phyloP scores from a whole-genome alignment of 2,888 invertebrate species.

The Lacanobia oleracea region DNA sequence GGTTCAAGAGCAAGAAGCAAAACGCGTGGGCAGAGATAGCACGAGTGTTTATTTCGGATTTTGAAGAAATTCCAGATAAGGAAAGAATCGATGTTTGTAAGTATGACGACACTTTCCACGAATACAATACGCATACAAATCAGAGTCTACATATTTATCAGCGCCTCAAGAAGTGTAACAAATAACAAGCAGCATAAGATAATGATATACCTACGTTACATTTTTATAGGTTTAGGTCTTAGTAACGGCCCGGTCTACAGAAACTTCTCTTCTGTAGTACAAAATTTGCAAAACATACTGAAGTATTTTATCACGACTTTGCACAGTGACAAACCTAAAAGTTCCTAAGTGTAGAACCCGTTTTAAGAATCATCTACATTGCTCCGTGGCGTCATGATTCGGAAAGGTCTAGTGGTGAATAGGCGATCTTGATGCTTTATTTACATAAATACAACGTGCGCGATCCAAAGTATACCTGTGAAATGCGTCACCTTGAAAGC shows the following conservation, averaged over 20 bases:
- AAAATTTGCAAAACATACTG: background rate
- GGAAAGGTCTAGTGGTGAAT: conserved; percentile 30
- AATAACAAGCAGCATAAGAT: conserved; percentile 40
- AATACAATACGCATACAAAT: conserved; percentile 35
- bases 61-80: conserved; percentile 73
- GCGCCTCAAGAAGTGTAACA: conserved; percentile 31
- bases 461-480: conserved; percentile 42
- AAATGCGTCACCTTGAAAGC: conserved; percentile 60
- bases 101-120: conserved; percentile 64
- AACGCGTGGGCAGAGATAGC: conserved; percentile 81
- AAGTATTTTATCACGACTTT: background rate
- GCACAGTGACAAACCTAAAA: background rate
- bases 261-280: background rate
- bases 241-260: background rate
- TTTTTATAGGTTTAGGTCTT: conserved; percentile 22
- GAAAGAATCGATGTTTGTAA: conserved; percentile 82
- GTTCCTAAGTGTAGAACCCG: background rate
- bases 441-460: conserved; percentile 55
- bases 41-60: conserved; percentile 76
- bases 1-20: conserved; percentile 73
- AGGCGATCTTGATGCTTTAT: conserved; percentile 38
- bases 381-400: conserved; percentile 12
- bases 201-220: conserved; percentile 10
- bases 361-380: conserved; percentile 9
- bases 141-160: conserved; percentile 34